Percentiles rank a stretch among this genome's conserved stretches.
These are phyloP conservation scores for Nothura maculosa DNA, from an alignment of 2,797 vertebrate genomes.

Conservation along the genomic window DNA sequence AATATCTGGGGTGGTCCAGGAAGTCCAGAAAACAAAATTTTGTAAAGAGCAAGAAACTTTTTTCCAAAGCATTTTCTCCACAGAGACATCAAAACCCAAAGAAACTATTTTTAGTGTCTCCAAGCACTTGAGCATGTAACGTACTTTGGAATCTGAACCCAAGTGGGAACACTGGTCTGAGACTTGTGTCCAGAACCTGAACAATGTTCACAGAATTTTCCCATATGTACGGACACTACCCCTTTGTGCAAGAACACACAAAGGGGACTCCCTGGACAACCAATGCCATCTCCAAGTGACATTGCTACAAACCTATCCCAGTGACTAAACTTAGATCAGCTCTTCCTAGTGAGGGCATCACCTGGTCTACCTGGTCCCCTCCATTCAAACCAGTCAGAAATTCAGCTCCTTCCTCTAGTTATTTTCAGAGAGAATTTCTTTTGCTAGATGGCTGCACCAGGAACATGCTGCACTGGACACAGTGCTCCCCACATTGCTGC, in stretches of 20 bases:
- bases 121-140: background rate
- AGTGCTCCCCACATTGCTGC: background rate
- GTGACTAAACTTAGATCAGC: background rate
- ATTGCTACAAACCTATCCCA: too few species aligned
- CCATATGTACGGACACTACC: background rate
- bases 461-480: background rate
- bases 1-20: background rate
- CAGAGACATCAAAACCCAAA: background rate
- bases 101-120: background rate
- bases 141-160: background rate
- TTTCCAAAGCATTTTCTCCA: background rate
- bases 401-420: background rate
- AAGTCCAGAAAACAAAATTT: background rate
- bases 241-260: too few species aligned
- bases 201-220: background rate
- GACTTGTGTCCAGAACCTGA: background rate
- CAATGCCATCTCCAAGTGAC: too few species aligned
- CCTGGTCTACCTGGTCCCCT: background rate
- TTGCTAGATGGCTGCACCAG: background rate
- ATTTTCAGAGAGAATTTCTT: background rate
- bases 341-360: background rate
- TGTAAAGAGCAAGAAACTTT: background rate
- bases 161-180: background rate
- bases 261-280: background rate
- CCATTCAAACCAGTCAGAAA: too few species aligned